Evolutionary conservation across 2,797 vertebrate species (phyloP).

Genomic region (Betta splendens): DNA sequence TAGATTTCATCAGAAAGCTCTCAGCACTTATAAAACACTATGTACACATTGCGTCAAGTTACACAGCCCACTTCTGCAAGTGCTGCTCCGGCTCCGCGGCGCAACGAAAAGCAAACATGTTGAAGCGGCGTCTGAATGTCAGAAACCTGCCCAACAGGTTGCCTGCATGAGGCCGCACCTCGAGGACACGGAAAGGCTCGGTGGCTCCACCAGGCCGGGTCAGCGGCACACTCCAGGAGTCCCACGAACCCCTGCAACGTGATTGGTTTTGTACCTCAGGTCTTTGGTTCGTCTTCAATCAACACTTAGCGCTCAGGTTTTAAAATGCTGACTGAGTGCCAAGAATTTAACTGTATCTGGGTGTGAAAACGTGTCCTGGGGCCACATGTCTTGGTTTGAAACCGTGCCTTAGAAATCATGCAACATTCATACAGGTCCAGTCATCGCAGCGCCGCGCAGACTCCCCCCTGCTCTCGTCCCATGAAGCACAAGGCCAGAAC

Average conservation of each 20-base stretch:
- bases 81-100: slow-evolving; percentile 28
- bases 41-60: slow-evolving; percentile 71
- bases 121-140: neutral
- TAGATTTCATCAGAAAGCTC: slow-evolving; percentile 53
- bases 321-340: neutral
- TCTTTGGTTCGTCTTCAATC: too few relatives aligned
- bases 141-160: slow-evolving; percentile 21
- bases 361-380: neutral
- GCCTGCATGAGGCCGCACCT: too few relatives aligned
- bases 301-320: neutral
- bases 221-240: too few relatives aligned
- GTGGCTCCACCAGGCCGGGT: too few relatives aligned
- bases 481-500: slow-evolving; percentile 11
- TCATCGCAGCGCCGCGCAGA: too few relatives aligned
- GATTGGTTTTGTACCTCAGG: too few relatives aligned
- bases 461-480: slow-evolving; percentile 27
- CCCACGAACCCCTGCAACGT: too few relatives aligned
- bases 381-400: too few relatives aligned
- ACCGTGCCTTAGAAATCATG: too few relatives aligned
- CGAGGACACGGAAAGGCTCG: too few relatives aligned
- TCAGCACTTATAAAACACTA: slow-evolving; percentile 71
- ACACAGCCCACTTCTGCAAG: slow-evolving; percentile 33
- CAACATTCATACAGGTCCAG: too few relatives aligned
- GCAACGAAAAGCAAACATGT: slow-evolving; percentile 14
- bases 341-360: neutral